Conservation (phyloP, 2,113 vertebrate species). For the Micronycteris hirsuta region DNA sequence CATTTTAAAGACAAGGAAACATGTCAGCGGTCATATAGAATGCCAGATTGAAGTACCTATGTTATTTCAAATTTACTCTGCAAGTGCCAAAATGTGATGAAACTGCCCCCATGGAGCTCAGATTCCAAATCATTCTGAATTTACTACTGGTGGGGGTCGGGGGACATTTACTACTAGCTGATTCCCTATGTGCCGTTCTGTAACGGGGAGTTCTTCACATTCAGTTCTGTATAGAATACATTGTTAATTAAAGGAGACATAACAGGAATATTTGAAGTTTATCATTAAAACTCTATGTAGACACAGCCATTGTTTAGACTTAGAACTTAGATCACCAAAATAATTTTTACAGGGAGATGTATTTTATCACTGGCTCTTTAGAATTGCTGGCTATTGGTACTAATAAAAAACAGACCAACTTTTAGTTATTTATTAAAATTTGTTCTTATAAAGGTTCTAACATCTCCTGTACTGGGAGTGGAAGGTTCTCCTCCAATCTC, state of each 20-base stretch:
- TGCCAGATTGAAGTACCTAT: background rate
- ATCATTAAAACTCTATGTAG: background rate
- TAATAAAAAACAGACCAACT: background rate
- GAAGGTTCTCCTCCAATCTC: background rate
- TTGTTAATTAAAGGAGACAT: background rate
- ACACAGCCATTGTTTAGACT: background rate
- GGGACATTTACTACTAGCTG: no score
- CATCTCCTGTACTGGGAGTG: background rate
- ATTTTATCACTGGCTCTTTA: background rate
- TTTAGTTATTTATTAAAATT: background rate
- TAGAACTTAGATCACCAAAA: background rate
- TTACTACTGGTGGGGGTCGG: background rate
- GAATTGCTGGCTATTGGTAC: background rate
- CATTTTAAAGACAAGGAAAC: background rate
- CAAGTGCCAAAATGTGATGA: background rate
- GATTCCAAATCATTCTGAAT: background rate
- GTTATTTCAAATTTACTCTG: background rate
- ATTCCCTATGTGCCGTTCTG: background rate
- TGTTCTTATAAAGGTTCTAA: background rate
- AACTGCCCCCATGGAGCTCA: background rate
- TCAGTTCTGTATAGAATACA: background rate
- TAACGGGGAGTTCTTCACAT: background rate
- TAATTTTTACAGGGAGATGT: background rate
- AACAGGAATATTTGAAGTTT: background rate
- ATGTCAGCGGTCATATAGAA: background rate